phyloP scores from a whole-genome alignment of 1,140 invertebrate species.

The Bombus pyrosoma region DNA sequence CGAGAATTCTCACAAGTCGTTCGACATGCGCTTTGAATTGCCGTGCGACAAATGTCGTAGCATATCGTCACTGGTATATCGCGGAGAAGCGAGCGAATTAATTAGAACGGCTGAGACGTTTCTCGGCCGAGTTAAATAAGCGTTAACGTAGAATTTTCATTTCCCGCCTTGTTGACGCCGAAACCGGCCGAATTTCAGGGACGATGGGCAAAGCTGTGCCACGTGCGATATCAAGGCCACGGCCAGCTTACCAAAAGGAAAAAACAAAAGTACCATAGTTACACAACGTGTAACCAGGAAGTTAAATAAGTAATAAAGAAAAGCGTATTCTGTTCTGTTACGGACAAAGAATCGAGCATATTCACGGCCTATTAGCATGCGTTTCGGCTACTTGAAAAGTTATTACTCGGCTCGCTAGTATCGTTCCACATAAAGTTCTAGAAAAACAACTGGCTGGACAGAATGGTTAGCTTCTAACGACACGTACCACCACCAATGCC shows the following conservation, averaged over 20 bases:
- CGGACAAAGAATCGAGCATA: background rate
- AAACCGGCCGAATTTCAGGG: slow-evolving; percentile 39
- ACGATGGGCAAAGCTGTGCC: slow-evolving; percentile 37
- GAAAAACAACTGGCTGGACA: slow-evolving; percentile 27
- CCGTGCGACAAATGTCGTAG: background rate
- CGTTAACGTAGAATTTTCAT: slow-evolving; percentile 48
- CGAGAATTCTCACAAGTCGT: background rate
- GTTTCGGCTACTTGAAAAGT: background rate
- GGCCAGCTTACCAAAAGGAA: slow-evolving; percentile 6
- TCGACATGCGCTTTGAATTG: background rate
- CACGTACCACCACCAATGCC: slow-evolving; percentile 6
- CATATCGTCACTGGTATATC: background rate
- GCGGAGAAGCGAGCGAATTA: background rate
- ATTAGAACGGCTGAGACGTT: slow-evolving; percentile 8
- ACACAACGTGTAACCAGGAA: background rate
- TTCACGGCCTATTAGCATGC: background rate
- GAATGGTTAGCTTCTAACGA: slow-evolving; percentile 9
- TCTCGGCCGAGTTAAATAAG: slow-evolving; percentile 5
- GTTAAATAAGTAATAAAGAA: background rate
- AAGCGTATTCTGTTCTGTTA: too few relatives aligned
- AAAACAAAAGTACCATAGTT: slow-evolving; percentile 26
- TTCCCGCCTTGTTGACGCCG: slow-evolving; percentile 36
- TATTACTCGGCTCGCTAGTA: background rate
- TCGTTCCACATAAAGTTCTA: background rate
- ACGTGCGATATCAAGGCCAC: slow-evolving; percentile 54